Conservation (phyloP, 2,888 invertebrate genomes). For the Polydrusus pterygomalis region DNA sequence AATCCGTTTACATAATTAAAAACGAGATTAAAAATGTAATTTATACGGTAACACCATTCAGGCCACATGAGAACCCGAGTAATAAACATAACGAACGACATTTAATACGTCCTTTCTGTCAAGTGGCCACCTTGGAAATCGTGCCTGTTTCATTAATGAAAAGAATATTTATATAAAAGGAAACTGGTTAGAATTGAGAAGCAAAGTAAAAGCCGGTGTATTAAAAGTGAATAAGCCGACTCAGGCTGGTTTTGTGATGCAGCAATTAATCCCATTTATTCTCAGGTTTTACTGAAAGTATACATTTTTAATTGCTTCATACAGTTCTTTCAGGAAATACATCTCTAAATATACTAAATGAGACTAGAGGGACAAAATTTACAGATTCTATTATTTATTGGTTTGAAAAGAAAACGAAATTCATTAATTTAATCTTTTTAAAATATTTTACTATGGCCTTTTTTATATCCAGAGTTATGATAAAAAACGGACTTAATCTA, state of each 20-base stretch:
- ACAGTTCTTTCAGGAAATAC: not conserved
- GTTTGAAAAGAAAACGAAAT: too few species aligned
- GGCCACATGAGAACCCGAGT: constrained; percentile 39
- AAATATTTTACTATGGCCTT: too few species aligned
- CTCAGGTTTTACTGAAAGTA: not conserved
- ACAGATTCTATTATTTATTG: too few species aligned
- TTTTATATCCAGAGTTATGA: too few species aligned
- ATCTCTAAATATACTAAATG: too few species aligned
- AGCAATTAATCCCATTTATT: not conserved
- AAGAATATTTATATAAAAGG: constrained; percentile 35
- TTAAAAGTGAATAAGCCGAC: not conserved
- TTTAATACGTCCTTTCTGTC: constrained; percentile 44
- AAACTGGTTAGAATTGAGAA: constrained; percentile 40
- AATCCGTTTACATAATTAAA: constrained; percentile 49
- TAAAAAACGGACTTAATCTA: too few species aligned
- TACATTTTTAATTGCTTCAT: not conserved
- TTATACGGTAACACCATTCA: constrained; percentile 37
- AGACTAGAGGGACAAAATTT: too few species aligned
- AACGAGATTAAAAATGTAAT: constrained; percentile 38
- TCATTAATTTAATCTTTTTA: too few species aligned
- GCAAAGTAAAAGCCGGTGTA: constrained; percentile 13
- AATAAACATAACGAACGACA: constrained; percentile 34
- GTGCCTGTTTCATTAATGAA: constrained; percentile 43
- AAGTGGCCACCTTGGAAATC: constrained; percentile 48
- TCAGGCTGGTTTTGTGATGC: not conserved